phyloP scores from a whole-genome alignment of 2,797 vertebrate species.

The Taeniopygia guttata region DNA sequence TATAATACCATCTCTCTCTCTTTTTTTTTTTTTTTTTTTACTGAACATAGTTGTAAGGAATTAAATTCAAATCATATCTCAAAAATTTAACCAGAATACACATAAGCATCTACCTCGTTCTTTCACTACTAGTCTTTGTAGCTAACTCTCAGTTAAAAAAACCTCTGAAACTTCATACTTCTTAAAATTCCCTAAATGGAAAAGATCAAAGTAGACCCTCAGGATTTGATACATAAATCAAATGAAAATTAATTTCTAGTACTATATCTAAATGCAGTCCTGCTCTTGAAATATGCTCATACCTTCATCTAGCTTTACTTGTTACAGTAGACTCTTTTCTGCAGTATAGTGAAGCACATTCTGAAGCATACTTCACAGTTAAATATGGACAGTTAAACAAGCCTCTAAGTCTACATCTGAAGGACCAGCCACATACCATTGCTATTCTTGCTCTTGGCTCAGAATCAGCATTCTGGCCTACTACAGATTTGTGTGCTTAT shows the following conservation, averaged over 20 bases:
- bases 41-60: background rate
- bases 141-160: background rate
- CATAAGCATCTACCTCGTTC: background rate
- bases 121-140: background rate
- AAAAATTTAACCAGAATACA: background rate
- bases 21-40: background rate
- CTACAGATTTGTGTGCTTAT: background rate
- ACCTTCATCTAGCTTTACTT: background rate
- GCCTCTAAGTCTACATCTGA: background rate
- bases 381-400: background rate
- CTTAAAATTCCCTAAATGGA: background rate
- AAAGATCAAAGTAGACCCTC: slow-evolving; percentile 16
- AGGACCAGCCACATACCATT: background rate
- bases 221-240: background rate
- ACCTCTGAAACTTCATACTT: background rate
- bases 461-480: background rate
- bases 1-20: background rate
- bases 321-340: background rate
- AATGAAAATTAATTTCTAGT: background rate
- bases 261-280: background rate
- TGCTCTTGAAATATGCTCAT: background rate
- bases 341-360: background rate
- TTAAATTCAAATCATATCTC: background rate
- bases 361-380: background rate
- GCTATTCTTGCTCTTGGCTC: background rate